These are phyloP conservation scores for Lacanobia oleracea DNA, from an alignment of 2,888 invertebrate species.

Conservation along the genomic window DNA sequence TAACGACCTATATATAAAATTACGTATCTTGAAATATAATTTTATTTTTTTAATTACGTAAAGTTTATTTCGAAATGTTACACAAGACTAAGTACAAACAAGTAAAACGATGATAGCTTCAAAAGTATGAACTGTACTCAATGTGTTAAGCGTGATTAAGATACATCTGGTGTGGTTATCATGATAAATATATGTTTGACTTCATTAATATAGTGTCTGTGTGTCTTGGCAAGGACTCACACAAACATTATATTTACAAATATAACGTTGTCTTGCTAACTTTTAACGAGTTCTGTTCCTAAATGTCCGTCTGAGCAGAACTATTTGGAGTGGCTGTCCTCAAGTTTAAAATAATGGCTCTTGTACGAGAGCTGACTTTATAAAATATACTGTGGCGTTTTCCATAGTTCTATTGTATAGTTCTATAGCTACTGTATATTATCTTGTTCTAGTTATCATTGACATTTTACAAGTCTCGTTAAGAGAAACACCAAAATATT, in stretches of 20 bases:
- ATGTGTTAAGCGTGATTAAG: too few species aligned
- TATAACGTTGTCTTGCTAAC: constrained; percentile 22
- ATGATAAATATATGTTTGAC: too few species aligned
- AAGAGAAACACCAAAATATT: background rate
- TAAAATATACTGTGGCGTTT: constrained; percentile 19
- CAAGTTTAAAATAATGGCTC: constrained; percentile 57
- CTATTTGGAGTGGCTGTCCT: constrained; percentile 48
- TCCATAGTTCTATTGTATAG: constrained; percentile 9
- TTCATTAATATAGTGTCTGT: too few species aligned
- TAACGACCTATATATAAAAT: too few species aligned
- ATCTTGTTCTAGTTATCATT: background rate
- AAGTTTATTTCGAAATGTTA: too few species aligned
- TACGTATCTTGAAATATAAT: too few species aligned
- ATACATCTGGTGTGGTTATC: too few species aligned
- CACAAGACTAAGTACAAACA: too few species aligned
- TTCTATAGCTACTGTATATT: background rate
- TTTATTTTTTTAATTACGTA: too few species aligned
- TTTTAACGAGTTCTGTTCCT: constrained; percentile 48
- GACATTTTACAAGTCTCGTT: constrained; percentile 6
- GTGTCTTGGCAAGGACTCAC: background rate
- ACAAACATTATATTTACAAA: constrained; percentile 26
- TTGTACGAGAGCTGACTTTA: constrained; percentile 45
- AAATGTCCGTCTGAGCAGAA: constrained; percentile 36
- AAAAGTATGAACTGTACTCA: too few species aligned
- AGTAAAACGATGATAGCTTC: too few species aligned